Base-by-base conservation (phyloP, 2,113 vertebrate species). In the Antechinus stuartii region DNA sequence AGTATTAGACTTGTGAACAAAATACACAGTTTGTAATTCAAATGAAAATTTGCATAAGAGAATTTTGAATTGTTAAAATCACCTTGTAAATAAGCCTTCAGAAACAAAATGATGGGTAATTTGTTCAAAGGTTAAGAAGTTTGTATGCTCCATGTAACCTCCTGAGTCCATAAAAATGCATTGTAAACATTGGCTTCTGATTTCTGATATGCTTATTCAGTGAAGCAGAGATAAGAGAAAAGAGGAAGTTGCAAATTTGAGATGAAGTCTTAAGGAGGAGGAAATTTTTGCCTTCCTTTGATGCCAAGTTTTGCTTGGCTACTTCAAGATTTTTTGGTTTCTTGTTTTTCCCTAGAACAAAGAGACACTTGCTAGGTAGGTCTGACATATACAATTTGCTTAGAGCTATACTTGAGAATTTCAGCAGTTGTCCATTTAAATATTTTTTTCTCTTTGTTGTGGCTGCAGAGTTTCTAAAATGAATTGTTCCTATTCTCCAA, bases 51-150 rank as follows among this genome's bases (percentile, higher is more conserved):
- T 57, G 47, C 92, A 16, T 91, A 95, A 57, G 30, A 22, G 30
- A 94, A 57, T 68, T 96, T 96, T 95, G 93, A 97, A 8, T 90
- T 96, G 46, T 95, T 95, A 95, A 94, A 76, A 26, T 92, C 55
- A 76, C 50, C 53, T 92, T 56, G 2, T 92, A 94, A 96, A 95
- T 23, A 92, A 54, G 8, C 0, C 57, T 95, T 90, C 57, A 95
- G 47, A 94, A 90, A 90, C 1, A 96, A 92, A 27, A 94, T 42
- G n/a, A 54, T 49, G 27, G 35, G 30, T 61, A 23, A 96, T 94
- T 92, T 97, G 89, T 90, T 27, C 49, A 56, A 91, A 94, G 96
- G 84, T 91, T 96, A 90, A 94, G 12, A 35, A 94, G 25, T 96
- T 96, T 95, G 92, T 93, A 93, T 93, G 91, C 19, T 96, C 54